Conservation (phyloP, 2,113 vertebrate genomes). For the Nansenia antarctica region DNA sequence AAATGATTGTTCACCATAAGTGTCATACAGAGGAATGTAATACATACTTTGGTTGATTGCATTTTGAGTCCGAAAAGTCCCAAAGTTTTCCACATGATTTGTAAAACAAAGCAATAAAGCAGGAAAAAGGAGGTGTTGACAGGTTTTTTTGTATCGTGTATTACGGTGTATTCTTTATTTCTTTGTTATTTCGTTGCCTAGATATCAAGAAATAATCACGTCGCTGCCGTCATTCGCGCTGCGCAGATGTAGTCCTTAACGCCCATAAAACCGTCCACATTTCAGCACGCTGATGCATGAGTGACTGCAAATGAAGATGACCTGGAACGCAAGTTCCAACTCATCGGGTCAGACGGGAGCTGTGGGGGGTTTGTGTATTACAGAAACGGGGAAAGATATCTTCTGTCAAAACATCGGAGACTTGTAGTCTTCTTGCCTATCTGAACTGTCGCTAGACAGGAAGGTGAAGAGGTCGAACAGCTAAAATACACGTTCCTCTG, state of each 20-base stretch:
- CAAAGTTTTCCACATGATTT: conserved; percentile 37
- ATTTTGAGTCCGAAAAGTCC: conserved; percentile 24
- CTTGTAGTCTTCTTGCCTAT: neutral
- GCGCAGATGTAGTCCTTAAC: no score
- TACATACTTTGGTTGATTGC: conserved; percentile 17
- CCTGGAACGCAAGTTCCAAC: no score
- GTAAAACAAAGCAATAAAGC: conserved; percentile 51
- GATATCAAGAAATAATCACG: no score
- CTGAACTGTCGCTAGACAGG: neutral
- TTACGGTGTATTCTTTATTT: no score
- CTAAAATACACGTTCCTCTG: conserved; percentile 9
- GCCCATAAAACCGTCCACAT: no score
- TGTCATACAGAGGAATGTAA: conserved; percentile 47
- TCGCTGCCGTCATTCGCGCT: no score
- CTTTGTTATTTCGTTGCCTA: no score
- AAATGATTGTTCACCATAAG: conserved; percentile 38
- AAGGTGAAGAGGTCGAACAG: neutral
- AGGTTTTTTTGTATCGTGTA: conserved; percentile 7
- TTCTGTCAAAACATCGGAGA: conserved; percentile 5
- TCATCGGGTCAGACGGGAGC: neutral
- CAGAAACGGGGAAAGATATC: neutral
- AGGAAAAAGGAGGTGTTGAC: conserved; percentile 23
- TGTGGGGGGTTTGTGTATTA: conserved; percentile 14
- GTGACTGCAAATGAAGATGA: no score
- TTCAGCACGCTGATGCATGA: no score